Conservation (phyloP, 2,113 vertebrate species). For the Halichoerus grypus region DNA sequence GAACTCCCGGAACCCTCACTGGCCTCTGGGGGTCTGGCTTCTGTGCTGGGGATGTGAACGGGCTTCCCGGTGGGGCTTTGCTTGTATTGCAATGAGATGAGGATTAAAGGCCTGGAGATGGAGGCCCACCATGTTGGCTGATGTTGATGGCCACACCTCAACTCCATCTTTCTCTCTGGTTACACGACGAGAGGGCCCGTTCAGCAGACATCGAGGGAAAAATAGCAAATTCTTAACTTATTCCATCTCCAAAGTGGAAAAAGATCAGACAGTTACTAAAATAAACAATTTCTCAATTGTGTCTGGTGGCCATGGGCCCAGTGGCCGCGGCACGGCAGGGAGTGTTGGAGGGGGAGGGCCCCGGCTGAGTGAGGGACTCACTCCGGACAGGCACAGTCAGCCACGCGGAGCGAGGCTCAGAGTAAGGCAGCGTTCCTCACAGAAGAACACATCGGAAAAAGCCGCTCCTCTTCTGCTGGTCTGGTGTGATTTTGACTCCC, state of each 20-base stretch:
- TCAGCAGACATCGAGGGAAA: constrained; percentile 71
- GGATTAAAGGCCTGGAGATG: background rate
- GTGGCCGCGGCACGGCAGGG: background rate
- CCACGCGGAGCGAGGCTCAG: constrained; percentile 83
- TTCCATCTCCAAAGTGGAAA: constrained; percentile 82
- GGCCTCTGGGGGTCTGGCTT: constrained; percentile 37
- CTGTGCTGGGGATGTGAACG: background rate
- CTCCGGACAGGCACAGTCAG: constrained; percentile 91
- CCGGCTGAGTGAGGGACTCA: constrained; percentile 75
- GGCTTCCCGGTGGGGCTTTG: constrained; percentile 1
- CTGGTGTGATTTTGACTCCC: constrained; percentile 95
- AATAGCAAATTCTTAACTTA: constrained; percentile 67
- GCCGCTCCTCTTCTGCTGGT: constrained; percentile 97
- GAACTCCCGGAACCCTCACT: background rate
- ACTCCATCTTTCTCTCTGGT: constrained; percentile 43
- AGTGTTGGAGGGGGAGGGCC: constrained; percentile 74
- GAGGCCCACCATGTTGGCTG: constrained; percentile 23
- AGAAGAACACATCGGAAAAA: constrained; percentile 97
- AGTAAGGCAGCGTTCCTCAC: constrained; percentile 90
- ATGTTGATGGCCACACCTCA: background rate
- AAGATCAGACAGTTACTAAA: constrained; percentile 84
- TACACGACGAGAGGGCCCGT: background rate
- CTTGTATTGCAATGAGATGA: fast-evolving
- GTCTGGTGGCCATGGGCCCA: constrained; percentile 76
- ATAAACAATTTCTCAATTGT: constrained; percentile 83